Percentiles rank a stretch among this genome's conserved stretches.
phyloP scores from a whole-genome alignment of 2,113 vertebrate species.

The Peromyscus maniculatus region DNA sequence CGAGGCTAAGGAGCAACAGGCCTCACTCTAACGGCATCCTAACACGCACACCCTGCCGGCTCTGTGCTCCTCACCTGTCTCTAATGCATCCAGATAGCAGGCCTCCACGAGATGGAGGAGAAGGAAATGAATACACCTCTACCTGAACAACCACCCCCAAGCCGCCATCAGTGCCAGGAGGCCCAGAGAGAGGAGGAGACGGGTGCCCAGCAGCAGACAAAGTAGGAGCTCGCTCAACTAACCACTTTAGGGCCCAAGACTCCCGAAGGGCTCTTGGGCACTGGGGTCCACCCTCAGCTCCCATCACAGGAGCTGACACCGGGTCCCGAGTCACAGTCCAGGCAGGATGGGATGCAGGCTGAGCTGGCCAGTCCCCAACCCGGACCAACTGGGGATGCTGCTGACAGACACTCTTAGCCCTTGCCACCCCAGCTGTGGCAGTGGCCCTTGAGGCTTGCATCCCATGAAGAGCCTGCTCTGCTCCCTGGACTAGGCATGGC shows the following conservation, averaged over 20 bases:
- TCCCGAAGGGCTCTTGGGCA: slow-evolving; percentile 36
- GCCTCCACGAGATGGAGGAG: not conserved
- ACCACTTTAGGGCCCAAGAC: not conserved
- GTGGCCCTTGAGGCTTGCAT: not conserved
- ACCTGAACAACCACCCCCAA: slow-evolving; percentile 32
- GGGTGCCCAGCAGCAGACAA: not conserved
- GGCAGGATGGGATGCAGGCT: slow-evolving; percentile 55
- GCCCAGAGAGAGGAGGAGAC: slow-evolving; percentile 13
- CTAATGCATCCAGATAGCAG: not conserved
- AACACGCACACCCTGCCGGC: not conserved
- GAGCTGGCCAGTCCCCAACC: slow-evolving; percentile 22
- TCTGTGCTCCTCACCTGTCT: slow-evolving; percentile 30
- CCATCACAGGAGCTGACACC: not conserved
- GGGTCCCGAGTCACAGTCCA: slow-evolving; percentile 59
- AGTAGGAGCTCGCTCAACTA: not conserved
- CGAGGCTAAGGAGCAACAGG: not conserved
- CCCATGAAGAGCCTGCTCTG: not conserved
- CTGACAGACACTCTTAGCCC: not conserved
- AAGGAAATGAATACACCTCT: not conserved
- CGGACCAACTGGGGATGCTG: not conserved
- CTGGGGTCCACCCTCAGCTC: not conserved
- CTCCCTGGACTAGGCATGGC: not conserved
- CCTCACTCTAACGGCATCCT: not conserved
- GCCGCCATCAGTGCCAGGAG: slow-evolving; percentile 34
- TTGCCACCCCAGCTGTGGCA: slow-evolving; percentile 53